Evolutionary conservation across 2,888 invertebrate species (phyloP).

Genomic region (Parnassius apollo): DNA sequence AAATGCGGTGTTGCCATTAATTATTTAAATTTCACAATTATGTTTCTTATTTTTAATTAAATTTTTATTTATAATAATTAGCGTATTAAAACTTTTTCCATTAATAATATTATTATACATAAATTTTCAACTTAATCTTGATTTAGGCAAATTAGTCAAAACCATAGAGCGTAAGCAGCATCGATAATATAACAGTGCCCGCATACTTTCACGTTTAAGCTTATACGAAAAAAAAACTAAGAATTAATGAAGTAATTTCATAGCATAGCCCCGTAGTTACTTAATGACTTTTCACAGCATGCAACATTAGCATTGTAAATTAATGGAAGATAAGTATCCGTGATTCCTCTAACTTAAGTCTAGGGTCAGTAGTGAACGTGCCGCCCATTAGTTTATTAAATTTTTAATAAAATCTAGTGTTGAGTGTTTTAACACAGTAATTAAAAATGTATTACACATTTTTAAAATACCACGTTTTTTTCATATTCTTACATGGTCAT

Average conservation of each 20-base stretch:
- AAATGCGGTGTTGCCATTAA: neutral
- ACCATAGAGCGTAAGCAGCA: constrained; percentile 2
- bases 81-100: too few species aligned
- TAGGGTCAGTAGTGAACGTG: constrained; percentile 7
- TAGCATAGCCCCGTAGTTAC: constrained; percentile 40
- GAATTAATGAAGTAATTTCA: constrained; percentile 50
- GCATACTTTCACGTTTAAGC: constrained; percentile 15
- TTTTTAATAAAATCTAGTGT: neutral
- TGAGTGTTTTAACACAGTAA: too few species aligned
- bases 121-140: constrained; percentile 8
- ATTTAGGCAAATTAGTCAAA: constrained; percentile 9
- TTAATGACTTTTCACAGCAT: constrained; percentile 49
- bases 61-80: neutral
- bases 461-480: too few species aligned
- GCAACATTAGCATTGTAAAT: constrained; percentile 59
- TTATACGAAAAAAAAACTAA: constrained; percentile 38
- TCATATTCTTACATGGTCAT: too few species aligned
- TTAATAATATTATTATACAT: neutral
- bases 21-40: neutral
- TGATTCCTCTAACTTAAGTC: constrained; percentile 42
- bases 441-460: too few species aligned
- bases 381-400: constrained; percentile 8
- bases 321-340: constrained; percentile 43
- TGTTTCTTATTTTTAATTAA: neutral
- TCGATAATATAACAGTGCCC: neutral